These are phyloP conservation scores for Athalia circularis DNA, from an alignment of 2,888 invertebrate species.

Conservation along the genomic window DNA sequence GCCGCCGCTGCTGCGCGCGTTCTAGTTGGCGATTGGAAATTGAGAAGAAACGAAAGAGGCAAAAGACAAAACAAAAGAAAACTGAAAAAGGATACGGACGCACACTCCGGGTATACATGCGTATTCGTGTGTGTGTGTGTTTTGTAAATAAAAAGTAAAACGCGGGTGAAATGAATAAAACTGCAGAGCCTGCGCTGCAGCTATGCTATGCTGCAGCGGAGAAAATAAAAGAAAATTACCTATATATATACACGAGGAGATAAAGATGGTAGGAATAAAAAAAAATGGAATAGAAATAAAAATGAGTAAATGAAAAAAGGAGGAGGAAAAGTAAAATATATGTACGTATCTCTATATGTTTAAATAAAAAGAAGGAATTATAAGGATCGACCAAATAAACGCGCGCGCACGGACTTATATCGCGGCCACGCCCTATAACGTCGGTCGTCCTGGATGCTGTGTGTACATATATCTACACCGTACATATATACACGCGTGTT, in stretches of 20 bases:
- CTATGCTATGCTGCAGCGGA: neutral
- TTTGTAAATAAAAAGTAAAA: neutral
- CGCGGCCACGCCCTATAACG: slow-evolving; percentile 62
- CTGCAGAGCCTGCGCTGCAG: neutral
- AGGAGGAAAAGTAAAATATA: slow-evolving; percentile 53
- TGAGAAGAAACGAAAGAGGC: slow-evolving; percentile 25
- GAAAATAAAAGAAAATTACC: neutral
- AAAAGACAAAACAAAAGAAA: neutral
- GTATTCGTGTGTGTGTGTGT: too few species aligned
- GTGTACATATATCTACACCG: neutral
- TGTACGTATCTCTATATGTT: neutral
- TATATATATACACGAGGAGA: neutral
- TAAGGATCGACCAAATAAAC: slow-evolving; percentile 61
- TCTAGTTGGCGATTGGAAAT: slow-evolving; percentile 57
- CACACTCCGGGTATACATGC: too few species aligned
- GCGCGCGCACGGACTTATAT: slow-evolving; percentile 62
- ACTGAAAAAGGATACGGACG: neutral
- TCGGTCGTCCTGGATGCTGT: slow-evolving; percentile 48
- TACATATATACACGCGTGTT: neutral
- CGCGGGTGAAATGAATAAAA: slow-evolving; percentile 45
- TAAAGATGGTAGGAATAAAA: neutral
- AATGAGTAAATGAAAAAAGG: slow-evolving; percentile 41
- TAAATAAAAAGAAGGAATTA: neutral
- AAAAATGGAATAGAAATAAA: slow-evolving; percentile 6
- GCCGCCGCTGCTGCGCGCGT: slow-evolving; percentile 37